Base-by-base conservation (phyloP, 2,113 vertebrate genomes). In the Cryptotis parvus region DNA sequence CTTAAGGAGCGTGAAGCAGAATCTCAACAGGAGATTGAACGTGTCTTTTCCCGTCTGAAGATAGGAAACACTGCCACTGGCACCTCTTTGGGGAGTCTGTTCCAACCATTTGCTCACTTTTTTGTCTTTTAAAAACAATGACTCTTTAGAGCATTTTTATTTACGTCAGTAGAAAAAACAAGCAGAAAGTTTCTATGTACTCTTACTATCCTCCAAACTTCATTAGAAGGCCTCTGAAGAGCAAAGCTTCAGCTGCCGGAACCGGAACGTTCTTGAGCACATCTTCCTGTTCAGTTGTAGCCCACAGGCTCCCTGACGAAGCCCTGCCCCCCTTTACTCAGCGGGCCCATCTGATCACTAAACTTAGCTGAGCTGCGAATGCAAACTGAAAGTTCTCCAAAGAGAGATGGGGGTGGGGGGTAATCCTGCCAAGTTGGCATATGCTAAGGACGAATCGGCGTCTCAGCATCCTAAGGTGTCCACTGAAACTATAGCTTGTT, bases 371-470 rank as follows among this genome's bases (percentile, higher is more conserved):
- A 77, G 52, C 93, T 26, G 78, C 31, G 37, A 87, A 83, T 8
- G 9, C 7, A 82, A 87, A 52, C 61, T 87, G 85, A 37, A 84
- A 90, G 61, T 76, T 83, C 22, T 39, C 84, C 49, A 93, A 87
- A 87, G 55, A 58, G 20, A 20, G 18, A 20, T 5, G 16, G 18
- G 55, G 18, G 55, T 58, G 55, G 0, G 18, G 4, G 55, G 20
- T 3, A 22, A 49, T 14, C 45, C 45, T 14, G 14, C 10, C 52
- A 86, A 43, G 3, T 8, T 15, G 6, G 9, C 31, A 55, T 80
- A 87, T 77, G 6, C 63, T 89, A 52, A 84, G 82, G 69, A 85
- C 26, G 87, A 91, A 76, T 72, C 82, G 35, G 37, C 88, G 93
- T 81, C 26, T 61, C 26, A 90, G 35, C 76, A 69, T 88, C 94